Percentiles rank a stretch among this genome's conserved stretches.
phyloP scores from a whole-genome alignment of 2,113 vertebrate species.

The Nerophis lumbriciformis region DNA sequence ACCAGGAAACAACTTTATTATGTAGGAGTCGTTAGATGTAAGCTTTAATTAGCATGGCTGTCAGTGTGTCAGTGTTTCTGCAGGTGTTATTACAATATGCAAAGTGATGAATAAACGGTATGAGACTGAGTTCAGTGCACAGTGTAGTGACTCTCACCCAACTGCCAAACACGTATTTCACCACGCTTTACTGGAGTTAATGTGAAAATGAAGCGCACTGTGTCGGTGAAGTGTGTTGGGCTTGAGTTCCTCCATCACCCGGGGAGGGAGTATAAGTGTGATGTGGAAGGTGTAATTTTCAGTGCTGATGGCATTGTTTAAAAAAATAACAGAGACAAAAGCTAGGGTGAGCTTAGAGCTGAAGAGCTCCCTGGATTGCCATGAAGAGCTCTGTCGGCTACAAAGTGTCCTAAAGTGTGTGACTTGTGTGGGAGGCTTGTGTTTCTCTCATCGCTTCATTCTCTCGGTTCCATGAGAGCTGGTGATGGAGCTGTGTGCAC shows the following conservation, averaged over 20 bases:
- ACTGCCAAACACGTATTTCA: slow-evolving; percentile 48
- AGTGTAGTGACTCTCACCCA: slow-evolving; percentile 42
- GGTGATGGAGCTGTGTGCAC: slow-evolving; percentile 47
- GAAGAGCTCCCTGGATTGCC: slow-evolving; percentile 75
- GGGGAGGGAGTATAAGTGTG: slow-evolving; percentile 47
- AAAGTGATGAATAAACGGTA: too few relatives aligned
- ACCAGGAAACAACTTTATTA: slow-evolving; percentile 90
- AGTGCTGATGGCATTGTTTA: slow-evolving; percentile 57
- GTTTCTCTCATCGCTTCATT: slow-evolving; percentile 52
- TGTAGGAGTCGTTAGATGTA: slow-evolving; percentile 95
- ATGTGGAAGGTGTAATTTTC: slow-evolving; percentile 61
- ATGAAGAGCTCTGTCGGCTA: slow-evolving; percentile 75
- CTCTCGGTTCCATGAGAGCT: slow-evolving; percentile 44
- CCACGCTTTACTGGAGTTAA: slow-evolving; percentile 59
- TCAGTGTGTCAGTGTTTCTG: slow-evolving; percentile 84
- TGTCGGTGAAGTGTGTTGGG: slow-evolving; percentile 57
- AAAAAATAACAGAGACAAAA: slow-evolving; percentile 57
- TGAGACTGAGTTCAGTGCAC: slow-evolving; percentile 19
- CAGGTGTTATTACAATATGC: slow-evolving; percentile 75
- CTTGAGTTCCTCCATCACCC: slow-evolving; percentile 55
- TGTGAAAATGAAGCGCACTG: slow-evolving; percentile 67
- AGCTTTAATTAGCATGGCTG: slow-evolving; percentile 89
- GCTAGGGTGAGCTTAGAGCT: slow-evolving; percentile 68
- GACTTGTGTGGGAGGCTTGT: slow-evolving; percentile 67
- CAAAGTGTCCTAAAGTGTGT: slow-evolving; percentile 59